These are phyloP conservation scores for Rhadinocentrus ornatus DNA, from an alignment of 2,797 vertebrate genomes.

Conservation along the genomic window DNA sequence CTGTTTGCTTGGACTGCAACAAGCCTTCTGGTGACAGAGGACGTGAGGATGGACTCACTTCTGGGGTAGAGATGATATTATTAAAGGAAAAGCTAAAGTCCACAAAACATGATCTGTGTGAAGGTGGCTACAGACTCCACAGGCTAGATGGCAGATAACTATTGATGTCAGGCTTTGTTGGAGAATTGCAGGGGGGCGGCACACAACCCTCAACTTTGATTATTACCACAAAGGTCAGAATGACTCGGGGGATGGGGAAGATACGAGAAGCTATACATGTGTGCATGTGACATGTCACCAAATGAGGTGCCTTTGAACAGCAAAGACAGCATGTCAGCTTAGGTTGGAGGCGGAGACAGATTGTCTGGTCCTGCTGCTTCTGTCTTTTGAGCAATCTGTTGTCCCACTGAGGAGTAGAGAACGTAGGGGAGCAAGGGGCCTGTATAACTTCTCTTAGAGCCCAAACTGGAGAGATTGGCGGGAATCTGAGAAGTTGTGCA, in stretches of 20 bases:
- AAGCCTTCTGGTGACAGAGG: no score
- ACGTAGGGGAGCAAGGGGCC: neutral
- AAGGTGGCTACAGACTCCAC: neutral
- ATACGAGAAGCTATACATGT: neutral
- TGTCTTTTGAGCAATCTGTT: neutral
- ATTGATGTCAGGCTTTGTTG: neutral
- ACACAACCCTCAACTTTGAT: neutral
- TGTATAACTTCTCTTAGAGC: neutral
- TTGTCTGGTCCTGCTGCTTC: conserved; percentile 7
- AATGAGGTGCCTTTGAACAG: neutral
- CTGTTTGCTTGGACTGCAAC: neutral
- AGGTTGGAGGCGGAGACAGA: conserved; percentile 4
- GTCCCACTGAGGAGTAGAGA: neutral
- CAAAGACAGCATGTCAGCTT: neutral
- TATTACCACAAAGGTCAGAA: conserved; percentile 3
- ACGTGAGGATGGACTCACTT: neutral
- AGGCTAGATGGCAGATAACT: neutral
- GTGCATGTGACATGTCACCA: neutral
- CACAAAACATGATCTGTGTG: neutral
- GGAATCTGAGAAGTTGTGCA: neutral
- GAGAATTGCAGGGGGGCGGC: neutral
- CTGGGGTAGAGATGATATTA: neutral
- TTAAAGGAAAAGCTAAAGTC: conserved; percentile 7
- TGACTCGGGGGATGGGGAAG: conserved; percentile 3
- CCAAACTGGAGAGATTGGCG: neutral